Percentiles rank a stretch among this genome's conserved stretches.
Evolutionary conservation across 2,888 invertebrate genomes (phyloP).

Genomic region (Sepioteuthis lessoniana): DNA sequence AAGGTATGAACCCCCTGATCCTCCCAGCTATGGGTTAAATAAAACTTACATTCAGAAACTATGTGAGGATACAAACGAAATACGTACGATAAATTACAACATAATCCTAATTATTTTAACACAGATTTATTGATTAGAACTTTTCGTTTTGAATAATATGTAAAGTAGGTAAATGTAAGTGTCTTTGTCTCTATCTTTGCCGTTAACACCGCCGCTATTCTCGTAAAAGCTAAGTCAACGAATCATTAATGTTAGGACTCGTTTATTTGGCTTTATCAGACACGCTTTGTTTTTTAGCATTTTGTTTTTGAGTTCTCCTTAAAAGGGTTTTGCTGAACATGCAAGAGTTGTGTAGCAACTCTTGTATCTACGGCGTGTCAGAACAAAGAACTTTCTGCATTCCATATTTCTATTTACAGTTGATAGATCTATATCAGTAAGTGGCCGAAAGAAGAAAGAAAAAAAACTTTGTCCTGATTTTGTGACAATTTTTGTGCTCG

Average conservation of each 20-base stretch:
- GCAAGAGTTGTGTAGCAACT: constrained; percentile 1
- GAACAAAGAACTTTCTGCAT: not conserved
- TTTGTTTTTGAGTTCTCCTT: not conserved
- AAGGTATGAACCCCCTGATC: too few relatives aligned
- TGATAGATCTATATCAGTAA: too few relatives aligned
- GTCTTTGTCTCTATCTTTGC: too few relatives aligned
- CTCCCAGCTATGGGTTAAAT: too few relatives aligned
- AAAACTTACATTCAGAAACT: too few relatives aligned
- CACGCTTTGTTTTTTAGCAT: not conserved
- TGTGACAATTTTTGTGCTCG: too few relatives aligned
- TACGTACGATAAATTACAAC: not conserved
- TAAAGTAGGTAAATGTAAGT: too few relatives aligned
- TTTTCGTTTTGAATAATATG: not conserved
- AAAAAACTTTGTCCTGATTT: too few relatives aligned
- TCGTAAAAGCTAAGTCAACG: not conserved
- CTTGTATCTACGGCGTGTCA: not conserved
- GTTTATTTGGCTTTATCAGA: constrained; percentile 33
- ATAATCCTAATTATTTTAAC: not conserved
- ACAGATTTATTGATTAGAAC: not conserved
- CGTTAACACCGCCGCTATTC: too few relatives aligned
- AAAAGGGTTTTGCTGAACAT: not conserved
- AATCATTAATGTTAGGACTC: not conserved
- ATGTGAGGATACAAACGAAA: too few relatives aligned
- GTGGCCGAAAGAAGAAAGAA: not conserved
- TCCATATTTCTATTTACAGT: not conserved